Base-by-base conservation (phyloP, 2,113 vertebrate species). In the Caretta caretta region DNA sequence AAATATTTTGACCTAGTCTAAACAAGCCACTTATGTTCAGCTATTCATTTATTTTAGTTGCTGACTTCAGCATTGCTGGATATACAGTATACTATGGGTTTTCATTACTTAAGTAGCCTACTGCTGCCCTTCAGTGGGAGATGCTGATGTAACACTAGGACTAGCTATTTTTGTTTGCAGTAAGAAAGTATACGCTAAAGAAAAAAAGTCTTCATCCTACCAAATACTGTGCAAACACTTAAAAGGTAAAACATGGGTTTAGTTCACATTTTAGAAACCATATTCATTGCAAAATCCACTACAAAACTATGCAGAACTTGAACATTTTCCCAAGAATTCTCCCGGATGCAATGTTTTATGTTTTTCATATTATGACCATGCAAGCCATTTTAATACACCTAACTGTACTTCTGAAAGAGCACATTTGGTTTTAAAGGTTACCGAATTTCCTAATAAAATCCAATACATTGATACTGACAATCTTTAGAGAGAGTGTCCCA, bases 71-170 rank as follows among this genome's bases (percentile, higher is more conserved):
- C 31, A 38, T 38, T 5, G 22, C 48, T 38, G 31, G 10, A 20
- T 92, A 53, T 42, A 8, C 3, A 51, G 78, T 51, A 16, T 5
- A 42, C n/a, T 0, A 11, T 24, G 13, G 14, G 1, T 3, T 4
- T 46, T 2, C 5, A 46, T 16, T 83, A 20, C 6, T 89, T 22
- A 22, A 93, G 51, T 38, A 72, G 89, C 35, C 83, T 83, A 85
- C 53, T 98, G 57, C 94, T 98, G 97, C 97, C 97, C 69, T 92
- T 86, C 72, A 87, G 97, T 95, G 97, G 97, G 8, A 10, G 19
- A 31, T 90, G 5, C 8, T 24, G 89, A 82, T 84, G 96, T 4
- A 69, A 69, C 97, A 97, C 48, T 51, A 56, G 5, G 84, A 56
- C 6, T 13, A 53, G 10, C 24, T 29, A 10, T 38, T 51, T 72